Evolutionary conservation across 1,140 invertebrate species (phyloP).

Genomic region (Drosophila quadrilineata): DNA sequence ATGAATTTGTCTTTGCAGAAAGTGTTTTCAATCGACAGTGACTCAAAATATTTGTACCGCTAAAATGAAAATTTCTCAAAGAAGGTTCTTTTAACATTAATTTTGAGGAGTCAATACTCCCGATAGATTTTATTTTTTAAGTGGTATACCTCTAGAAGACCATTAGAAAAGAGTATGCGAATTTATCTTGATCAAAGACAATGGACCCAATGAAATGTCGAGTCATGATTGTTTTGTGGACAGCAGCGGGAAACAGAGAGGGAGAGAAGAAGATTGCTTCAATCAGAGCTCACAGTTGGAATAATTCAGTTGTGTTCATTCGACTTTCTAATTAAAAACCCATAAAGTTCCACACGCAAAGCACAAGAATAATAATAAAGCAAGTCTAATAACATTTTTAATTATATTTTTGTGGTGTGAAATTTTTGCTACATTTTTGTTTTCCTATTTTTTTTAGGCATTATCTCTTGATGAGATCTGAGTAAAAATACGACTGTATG

Average conservation of each 20-base stretch:
- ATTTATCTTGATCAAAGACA: slow-evolving; percentile 51
- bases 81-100: background rate
- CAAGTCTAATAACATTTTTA: slow-evolving; percentile 44
- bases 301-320: slow-evolving; percentile 24
- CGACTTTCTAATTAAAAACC: slow-evolving; percentile 53
- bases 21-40: background rate
- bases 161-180: slow-evolving; percentile 12
- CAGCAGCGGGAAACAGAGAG: background rate
- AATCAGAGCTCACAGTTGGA: slow-evolving; percentile 47
- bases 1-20: slow-evolving; percentile 55
- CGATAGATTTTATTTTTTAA: too few relatives aligned
- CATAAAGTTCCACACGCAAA: slow-evolving; percentile 29
- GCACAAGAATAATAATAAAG: slow-evolving; percentile 45
- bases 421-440: slow-evolving; percentile 20
- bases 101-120: background rate
- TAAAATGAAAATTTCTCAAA: too few relatives aligned
- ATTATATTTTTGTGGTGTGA: slow-evolving; percentile 46
- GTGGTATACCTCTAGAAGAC: slow-evolving; percentile 24
- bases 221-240: slow-evolving; percentile 37
- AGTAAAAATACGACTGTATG: too few relatives aligned
- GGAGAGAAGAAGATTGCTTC: slow-evolving; percentile 20
- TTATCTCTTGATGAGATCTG: too few relatives aligned
- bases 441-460: too few relatives aligned
- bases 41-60: too few relatives aligned
- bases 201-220: slow-evolving; percentile 18